phyloP scores from a whole-genome alignment of 2,113 vertebrate genomes.

The Tor tambroides region DNA sequence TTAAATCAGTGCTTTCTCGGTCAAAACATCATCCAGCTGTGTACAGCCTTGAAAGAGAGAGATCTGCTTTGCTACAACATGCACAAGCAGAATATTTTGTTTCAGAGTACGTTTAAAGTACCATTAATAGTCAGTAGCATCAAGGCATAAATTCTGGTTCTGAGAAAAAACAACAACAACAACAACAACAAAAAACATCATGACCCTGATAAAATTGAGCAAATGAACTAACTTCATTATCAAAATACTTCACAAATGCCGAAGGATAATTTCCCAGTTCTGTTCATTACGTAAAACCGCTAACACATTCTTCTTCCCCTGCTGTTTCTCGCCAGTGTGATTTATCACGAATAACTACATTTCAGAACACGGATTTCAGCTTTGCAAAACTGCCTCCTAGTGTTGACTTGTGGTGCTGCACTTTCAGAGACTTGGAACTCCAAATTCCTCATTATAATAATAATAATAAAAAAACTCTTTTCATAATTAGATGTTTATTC shows the following conservation, averaged over 20 bases:
- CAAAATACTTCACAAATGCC: neutral
- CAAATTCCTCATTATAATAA: neutral
- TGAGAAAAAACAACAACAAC: no score
- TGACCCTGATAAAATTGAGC: neutral
- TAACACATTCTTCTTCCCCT: neutral
- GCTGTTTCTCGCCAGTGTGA: neutral
- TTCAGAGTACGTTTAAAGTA: neutral
- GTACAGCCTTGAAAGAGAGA: neutral
- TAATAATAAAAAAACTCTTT: neutral
- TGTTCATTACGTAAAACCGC: neutral
- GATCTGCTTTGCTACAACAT: neutral
- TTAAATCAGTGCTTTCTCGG: neutral
- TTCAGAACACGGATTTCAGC: neutral
- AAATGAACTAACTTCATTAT: neutral
- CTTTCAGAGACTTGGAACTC: neutral
- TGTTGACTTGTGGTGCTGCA: slow-evolving; percentile 4
- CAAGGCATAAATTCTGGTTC: neutral
- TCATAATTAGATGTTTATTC: slow-evolving; percentile 27
- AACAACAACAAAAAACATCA: neutral
- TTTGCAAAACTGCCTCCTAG: slow-evolving; percentile 37
- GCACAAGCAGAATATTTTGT: neutral
- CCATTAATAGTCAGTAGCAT: neutral
- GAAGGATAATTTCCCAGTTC: neutral
- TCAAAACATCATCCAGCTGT: neutral
- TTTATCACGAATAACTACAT: neutral